Percentiles rank a stretch among this genome's conserved stretches.
phyloP scores from a whole-genome alignment of 2,888 invertebrate species.

The Geotrupes spiniger region DNA sequence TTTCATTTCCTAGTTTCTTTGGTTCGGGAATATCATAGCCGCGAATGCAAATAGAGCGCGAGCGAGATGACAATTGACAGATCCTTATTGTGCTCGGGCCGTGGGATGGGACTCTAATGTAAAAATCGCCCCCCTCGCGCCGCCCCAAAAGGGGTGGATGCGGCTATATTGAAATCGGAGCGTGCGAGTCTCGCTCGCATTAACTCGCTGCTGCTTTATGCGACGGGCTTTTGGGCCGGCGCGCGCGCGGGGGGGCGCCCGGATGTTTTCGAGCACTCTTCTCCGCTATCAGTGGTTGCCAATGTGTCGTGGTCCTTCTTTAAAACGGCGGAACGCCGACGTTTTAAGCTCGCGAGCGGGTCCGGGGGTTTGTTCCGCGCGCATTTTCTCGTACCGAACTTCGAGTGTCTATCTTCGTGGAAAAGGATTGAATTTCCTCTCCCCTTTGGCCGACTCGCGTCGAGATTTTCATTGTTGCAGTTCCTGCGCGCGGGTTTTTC shows the following conservation, averaged over 20 bases:
- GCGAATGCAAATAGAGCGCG: constrained; percentile 40
- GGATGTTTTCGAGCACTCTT: constrained; percentile 3
- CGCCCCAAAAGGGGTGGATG: constrained; percentile 39
- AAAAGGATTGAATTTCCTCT: too few species aligned
- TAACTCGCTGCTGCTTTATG: constrained; percentile 13
- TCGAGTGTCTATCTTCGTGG: too few species aligned
- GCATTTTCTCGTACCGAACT: too few species aligned
- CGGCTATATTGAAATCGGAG: constrained; percentile 45
- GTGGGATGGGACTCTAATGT: constrained; percentile 36
- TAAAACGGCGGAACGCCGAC: too few species aligned
- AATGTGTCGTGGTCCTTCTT: too few species aligned
- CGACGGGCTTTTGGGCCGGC: background rate
- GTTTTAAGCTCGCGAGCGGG: too few species aligned
- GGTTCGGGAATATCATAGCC: constrained; percentile 31
- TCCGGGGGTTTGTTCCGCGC: too few species aligned
- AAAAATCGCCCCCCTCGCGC: constrained; percentile 42
- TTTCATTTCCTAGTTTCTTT: constrained; percentile 44
- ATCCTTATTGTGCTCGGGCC: constrained; percentile 44
- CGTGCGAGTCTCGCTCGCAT: constrained; percentile 29
- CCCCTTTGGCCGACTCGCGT: too few species aligned
- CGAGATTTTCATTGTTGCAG: too few species aligned
- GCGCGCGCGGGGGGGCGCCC: background rate
- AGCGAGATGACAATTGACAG: constrained; percentile 46
- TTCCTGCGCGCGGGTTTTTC: too few species aligned
- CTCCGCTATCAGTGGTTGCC: background rate